Percentiles rank a stretch among this genome's conserved stretches.
Conservation (phyloP, 2,888 invertebrate genomes). For the Habroteleia sp. region DNA sequence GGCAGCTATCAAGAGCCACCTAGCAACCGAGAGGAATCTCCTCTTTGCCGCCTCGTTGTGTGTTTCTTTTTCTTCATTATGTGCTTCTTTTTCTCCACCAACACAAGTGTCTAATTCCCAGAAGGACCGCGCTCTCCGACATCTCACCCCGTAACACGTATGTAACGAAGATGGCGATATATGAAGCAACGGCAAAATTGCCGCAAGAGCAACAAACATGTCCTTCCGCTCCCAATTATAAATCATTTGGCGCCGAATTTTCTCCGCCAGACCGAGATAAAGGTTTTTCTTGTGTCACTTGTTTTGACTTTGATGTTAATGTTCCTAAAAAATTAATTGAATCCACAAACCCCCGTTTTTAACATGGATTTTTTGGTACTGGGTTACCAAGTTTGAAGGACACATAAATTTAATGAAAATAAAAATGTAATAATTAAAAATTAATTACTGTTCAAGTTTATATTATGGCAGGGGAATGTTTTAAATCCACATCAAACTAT, state of each 20-base stretch:
- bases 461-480: too few relatives aligned
- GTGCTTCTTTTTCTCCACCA: conserved; percentile 36
- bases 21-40: conserved; percentile 54
- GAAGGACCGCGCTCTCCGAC: conserved; percentile 47
- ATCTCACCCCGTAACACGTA: conserved; percentile 45
- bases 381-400: too few relatives aligned
- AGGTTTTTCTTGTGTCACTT: conserved; percentile 4
- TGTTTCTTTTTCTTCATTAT: conserved; percentile 21
- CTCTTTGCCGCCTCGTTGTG: conserved; percentile 14
- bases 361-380: too few relatives aligned
- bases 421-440: too few relatives aligned
- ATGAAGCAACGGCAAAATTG: conserved; percentile 32
- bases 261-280: conserved; percentile 12
- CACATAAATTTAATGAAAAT: too few relatives aligned
- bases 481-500: too few relatives aligned
- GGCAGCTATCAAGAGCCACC: conserved; percentile 42
- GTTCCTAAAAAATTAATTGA: too few relatives aligned
- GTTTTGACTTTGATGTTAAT: too few relatives aligned
- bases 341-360: too few relatives aligned
- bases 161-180: conserved; percentile 22
- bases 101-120: conserved; percentile 47
- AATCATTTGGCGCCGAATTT: conserved; percentile 56
- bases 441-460: too few relatives aligned
- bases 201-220: conserved; percentile 49
- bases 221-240: conserved; percentile 30